Conservation (phyloP, 2,113 vertebrate genomes). For the Ophthalmolycus amberensis region DNA sequence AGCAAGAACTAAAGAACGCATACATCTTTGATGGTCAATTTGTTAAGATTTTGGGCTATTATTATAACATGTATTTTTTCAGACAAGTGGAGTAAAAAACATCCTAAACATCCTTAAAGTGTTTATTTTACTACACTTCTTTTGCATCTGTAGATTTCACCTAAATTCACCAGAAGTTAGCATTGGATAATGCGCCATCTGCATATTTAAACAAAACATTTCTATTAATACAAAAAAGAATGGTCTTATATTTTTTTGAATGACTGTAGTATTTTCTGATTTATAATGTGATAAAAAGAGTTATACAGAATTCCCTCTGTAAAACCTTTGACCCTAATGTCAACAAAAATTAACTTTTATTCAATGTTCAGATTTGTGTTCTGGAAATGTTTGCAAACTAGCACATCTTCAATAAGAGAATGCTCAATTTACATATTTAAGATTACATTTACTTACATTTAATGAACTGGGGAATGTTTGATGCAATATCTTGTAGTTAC, state of each 20-base stretch:
- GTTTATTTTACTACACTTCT: no score
- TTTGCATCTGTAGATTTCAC: no score
- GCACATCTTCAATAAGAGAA: background rate
- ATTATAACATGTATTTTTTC: no score
- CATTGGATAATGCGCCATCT: background rate
- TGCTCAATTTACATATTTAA: background rate
- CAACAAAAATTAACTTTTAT: no score
- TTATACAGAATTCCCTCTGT: no score
- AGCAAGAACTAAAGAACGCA: background rate
- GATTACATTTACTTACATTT: background rate
- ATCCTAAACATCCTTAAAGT: no score
- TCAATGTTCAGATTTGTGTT: background rate
- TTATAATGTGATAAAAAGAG: background rate
- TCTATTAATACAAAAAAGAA: no score
- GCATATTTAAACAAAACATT: no score
- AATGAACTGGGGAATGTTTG: background rate
- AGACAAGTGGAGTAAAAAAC: no score
- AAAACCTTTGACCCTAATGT: background rate
- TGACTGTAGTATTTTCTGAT: background rate
- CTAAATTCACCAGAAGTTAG: background rate
- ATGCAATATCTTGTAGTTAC: background rate
- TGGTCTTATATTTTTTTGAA: no score
- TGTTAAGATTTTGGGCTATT: no score
- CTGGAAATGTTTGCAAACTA: background rate
- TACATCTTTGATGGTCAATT: no score